Conservation (phyloP, 2,797 vertebrate genomes). For the Masticophis lateralis region DNA sequence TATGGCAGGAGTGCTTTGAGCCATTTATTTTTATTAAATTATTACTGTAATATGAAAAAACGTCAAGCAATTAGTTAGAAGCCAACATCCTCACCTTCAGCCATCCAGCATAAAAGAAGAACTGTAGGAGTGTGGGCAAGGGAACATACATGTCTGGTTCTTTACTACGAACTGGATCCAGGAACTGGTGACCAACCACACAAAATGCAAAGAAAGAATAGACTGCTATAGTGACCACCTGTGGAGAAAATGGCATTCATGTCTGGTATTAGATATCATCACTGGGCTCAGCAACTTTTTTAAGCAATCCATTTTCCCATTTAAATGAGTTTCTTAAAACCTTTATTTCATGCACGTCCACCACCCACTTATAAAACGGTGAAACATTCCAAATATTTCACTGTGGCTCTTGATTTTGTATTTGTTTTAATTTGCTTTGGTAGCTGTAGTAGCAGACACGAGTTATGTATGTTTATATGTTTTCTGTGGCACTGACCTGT, state of each 20-base stretch:
- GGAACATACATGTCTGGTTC: constrained; percentile 83
- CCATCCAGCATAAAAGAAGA: constrained; percentile 92
- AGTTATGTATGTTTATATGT: neutral
- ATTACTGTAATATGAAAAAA: neutral
- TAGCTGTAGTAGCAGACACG: neutral
- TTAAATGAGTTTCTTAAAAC: neutral
- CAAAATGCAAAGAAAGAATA: constrained; percentile 88
- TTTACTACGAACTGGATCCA: constrained; percentile 70
- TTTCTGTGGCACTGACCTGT: constrained; percentile 56
- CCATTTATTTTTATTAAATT: neutral
- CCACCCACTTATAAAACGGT: neutral
- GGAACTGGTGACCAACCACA: constrained; percentile 84
- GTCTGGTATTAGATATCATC: neutral
- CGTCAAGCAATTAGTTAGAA: neutral
- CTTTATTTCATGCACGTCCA: neutral
- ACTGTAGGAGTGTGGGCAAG: constrained; percentile 87
- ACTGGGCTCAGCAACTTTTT: neutral
- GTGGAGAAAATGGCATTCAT: neutral
- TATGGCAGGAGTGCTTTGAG: neutral
- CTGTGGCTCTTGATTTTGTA: neutral
- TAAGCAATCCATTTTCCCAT: neutral
- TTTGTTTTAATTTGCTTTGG: neutral
- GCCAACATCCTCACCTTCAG: constrained; percentile 77
- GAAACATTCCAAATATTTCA: neutral
- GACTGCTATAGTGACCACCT: constrained; percentile 88